phyloP scores from a whole-genome alignment of 1,140 invertebrate species.

The Stegodyphus mimosarum region DNA sequence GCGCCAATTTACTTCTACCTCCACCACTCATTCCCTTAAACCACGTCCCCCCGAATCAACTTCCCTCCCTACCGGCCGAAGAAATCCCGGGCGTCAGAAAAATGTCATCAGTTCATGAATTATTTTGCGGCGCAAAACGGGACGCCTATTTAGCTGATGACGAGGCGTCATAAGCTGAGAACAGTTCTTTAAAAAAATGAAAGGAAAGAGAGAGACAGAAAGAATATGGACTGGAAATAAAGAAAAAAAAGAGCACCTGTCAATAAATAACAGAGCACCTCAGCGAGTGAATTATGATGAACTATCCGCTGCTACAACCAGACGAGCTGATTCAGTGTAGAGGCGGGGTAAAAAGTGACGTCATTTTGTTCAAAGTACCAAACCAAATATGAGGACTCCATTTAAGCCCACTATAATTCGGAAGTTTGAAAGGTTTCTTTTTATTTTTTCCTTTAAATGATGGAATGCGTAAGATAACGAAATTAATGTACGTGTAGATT shows the following conservation, averaged over 20 bases:
- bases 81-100: constrained; percentile 22
- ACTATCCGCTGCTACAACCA: not conserved
- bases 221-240: not conserved
- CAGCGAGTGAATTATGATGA: constrained; percentile 28
- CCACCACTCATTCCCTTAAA: not conserved
- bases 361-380: not conserved
- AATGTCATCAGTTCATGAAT: constrained; percentile 45
- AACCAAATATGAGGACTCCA: not conserved
- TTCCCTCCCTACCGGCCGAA: not conserved
- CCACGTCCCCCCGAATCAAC: not conserved
- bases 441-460: not conserved
- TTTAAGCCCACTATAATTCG: not conserved
- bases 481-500: not conserved
- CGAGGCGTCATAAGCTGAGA: constrained; percentile 3
- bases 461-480: not conserved
- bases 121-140: constrained; percentile 32
- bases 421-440: no score
- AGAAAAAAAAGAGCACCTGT: constrained; percentile 4
- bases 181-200: constrained; percentile 1
- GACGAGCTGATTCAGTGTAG: not conserved
- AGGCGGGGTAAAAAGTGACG: not conserved
- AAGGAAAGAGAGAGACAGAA: constrained; percentile 1
- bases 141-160: constrained; percentile 46
- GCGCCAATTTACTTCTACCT: not conserved
- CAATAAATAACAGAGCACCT: constrained; percentile 51